Percentiles rank a stretch among this genome's conserved stretches.
phyloP scores from a whole-genome alignment of 2,888 invertebrate genomes.

The Ditylenchus weischeri region DNA sequence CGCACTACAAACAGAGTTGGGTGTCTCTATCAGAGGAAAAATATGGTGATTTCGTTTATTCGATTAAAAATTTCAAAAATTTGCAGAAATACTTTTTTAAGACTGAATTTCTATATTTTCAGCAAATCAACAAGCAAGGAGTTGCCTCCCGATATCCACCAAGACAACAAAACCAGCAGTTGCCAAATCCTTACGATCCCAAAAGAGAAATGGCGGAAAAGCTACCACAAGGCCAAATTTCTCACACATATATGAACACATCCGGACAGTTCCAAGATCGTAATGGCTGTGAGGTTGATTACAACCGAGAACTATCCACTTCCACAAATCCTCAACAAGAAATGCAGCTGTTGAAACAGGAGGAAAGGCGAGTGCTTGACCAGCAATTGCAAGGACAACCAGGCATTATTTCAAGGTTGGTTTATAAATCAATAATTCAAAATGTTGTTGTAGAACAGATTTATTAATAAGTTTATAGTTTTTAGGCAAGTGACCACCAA shows the following conservation, averaged over 20 bases:
- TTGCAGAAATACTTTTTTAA: too few relatives aligned
- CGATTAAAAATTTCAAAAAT: too few relatives aligned
- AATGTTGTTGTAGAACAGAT: background rate
- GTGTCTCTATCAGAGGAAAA: too few relatives aligned
- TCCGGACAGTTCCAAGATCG: constrained; percentile 48
- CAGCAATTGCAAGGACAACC: constrained; percentile 46
- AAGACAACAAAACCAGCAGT: background rate
- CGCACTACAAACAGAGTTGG: too few relatives aligned
- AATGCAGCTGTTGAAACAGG: constrained; percentile 48
- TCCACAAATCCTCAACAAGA: constrained; percentile 51
- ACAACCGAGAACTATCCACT: constrained; percentile 49
- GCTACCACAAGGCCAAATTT: constrained; percentile 42
- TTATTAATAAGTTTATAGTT: background rate
- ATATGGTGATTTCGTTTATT: too few relatives aligned
- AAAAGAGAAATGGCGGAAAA: constrained; percentile 25
- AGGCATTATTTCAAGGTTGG: constrained; percentile 50
- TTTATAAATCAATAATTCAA: background rate
- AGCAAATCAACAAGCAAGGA: constrained; percentile 11
- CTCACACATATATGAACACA: constrained; percentile 48
- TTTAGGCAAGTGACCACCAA: constrained; percentile 53
- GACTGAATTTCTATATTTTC: too few relatives aligned
- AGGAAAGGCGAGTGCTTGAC: constrained; percentile 53
- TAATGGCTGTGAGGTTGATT: constrained; percentile 49
- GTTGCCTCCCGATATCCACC: constrained; percentile 4
- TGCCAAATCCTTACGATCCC: constrained; percentile 17